Percentiles rank a stretch among this genome's conserved stretches.
These are phyloP conservation scores for Sebastes elongatus DNA, from an alignment of 2,797 vertebrate species.

Conservation along the genomic window DNA sequence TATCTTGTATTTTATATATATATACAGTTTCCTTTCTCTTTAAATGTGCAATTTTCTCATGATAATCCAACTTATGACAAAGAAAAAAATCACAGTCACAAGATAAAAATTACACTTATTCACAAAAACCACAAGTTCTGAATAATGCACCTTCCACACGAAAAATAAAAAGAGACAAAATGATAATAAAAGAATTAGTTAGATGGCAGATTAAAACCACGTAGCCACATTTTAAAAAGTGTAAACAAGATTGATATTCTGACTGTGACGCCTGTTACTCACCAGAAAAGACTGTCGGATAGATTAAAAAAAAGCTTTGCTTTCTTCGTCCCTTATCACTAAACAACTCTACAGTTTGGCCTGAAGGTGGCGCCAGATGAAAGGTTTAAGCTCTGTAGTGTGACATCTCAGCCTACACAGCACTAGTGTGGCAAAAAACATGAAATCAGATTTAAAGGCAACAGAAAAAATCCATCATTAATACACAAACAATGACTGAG, in stretches of 20 bases:
- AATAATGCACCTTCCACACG: slow-evolving; percentile 38
- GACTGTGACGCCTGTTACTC: neutral
- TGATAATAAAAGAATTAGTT: neutral
- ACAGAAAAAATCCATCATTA: neutral
- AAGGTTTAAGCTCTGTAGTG: neutral
- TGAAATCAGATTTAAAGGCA: slow-evolving; percentile 6
- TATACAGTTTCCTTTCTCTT: slow-evolving; percentile 15
- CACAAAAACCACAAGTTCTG: slow-evolving; percentile 23
- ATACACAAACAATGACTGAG: slow-evolving; percentile 5
- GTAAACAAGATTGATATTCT: slow-evolving; percentile 21
- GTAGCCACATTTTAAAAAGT: slow-evolving; percentile 2
- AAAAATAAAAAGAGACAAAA: slow-evolving; percentile 9
- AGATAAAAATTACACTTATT: slow-evolving; percentile 41
- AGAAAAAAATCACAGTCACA: slow-evolving; percentile 26
- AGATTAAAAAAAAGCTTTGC: neutral
- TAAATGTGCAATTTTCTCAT: slow-evolving; percentile 58
- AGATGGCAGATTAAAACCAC: slow-evolving; percentile 9
- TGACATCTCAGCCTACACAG: neutral
- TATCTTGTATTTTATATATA: slow-evolving; percentile 27
- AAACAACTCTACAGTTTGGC: neutral
- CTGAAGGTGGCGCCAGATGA: slow-evolving; percentile 54
- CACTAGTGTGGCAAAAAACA: neutral
- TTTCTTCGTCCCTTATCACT: neutral
- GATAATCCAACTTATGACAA: slow-evolving; percentile 32
- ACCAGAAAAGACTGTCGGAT: neutral